phyloP scores from a whole-genome alignment of 2,113 vertebrate genomes.

The Balaeniceps rex region DNA sequence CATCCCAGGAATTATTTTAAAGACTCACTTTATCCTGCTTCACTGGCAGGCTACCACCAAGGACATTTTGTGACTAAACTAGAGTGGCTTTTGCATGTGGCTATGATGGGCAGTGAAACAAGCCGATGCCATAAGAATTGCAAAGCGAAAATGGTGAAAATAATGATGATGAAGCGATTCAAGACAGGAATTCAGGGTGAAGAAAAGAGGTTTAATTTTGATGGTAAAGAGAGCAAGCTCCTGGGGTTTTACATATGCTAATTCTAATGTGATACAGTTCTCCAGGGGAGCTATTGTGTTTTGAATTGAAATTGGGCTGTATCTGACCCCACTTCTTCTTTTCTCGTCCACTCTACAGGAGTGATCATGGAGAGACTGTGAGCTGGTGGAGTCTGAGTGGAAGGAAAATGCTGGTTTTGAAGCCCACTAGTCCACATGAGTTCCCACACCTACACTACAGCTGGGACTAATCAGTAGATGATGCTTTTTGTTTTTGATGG shows the following conservation, averaged over 20 bases:
- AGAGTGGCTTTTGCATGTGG: neutral
- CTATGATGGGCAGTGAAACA: neutral
- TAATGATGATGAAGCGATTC: neutral
- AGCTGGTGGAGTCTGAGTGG: neutral
- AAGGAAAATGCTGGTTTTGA: neutral
- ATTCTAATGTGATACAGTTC: neutral
- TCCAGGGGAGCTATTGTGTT: neutral
- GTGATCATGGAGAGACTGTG: neutral
- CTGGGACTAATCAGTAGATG: neutral
- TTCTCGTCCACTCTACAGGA: neutral
- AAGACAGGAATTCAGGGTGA: neutral
- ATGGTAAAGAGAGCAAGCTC: neutral
- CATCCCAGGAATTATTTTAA: neutral
- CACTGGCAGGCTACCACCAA: neutral
- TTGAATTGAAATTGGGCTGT: neutral
- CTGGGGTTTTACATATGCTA: neutral
- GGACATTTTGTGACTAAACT: neutral
- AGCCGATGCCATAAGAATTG: neutral
- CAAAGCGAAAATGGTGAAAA: neutral
- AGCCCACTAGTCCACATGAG: neutral
- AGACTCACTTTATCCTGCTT: neutral
- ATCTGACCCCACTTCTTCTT: neutral
- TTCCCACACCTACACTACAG: neutral
- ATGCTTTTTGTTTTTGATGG: neutral
- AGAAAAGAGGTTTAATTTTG: neutral